Evolutionary conservation across 2,797 vertebrate genomes (phyloP).

Genomic region (Mormyrops attenuatus): DNA sequence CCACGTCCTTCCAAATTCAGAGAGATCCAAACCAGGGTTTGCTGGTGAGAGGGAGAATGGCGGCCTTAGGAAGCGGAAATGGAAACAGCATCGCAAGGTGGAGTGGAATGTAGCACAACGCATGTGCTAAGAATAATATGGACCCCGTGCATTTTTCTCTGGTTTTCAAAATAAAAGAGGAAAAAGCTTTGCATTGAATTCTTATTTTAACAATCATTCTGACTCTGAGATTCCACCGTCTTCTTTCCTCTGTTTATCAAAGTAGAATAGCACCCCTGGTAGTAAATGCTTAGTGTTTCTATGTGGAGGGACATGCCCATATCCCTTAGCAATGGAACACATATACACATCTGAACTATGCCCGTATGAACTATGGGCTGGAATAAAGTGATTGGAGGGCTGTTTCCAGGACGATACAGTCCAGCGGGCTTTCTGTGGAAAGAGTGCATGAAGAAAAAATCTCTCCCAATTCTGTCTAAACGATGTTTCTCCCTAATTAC

Average conservation of each 20-base stretch:
- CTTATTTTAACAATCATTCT: background rate
- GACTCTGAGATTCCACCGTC: background rate
- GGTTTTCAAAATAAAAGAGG: background rate
- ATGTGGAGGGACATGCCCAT: background rate
- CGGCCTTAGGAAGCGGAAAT: background rate
- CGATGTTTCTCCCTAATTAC: background rate
- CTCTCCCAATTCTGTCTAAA: background rate
- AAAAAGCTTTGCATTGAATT: background rate
- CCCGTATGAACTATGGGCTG: background rate
- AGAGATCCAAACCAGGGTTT: background rate
- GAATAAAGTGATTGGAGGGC: background rate
- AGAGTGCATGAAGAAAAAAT: background rate
- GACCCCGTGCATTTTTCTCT: background rate
- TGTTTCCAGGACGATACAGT: background rate
- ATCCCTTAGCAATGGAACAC: background rate
- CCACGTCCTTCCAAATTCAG: background rate
- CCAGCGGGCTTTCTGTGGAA: background rate
- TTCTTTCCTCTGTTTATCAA: background rate
- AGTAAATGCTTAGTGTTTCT: background rate
- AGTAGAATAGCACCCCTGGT: background rate
- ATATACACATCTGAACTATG: background rate
- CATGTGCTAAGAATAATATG: background rate
- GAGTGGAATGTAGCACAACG: background rate
- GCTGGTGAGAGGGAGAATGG: background rate
- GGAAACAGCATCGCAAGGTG: background rate